These are phyloP conservation scores for Orius insidiosus DNA, from an alignment of 1,140 invertebrate species.

Conservation along the genomic window DNA sequence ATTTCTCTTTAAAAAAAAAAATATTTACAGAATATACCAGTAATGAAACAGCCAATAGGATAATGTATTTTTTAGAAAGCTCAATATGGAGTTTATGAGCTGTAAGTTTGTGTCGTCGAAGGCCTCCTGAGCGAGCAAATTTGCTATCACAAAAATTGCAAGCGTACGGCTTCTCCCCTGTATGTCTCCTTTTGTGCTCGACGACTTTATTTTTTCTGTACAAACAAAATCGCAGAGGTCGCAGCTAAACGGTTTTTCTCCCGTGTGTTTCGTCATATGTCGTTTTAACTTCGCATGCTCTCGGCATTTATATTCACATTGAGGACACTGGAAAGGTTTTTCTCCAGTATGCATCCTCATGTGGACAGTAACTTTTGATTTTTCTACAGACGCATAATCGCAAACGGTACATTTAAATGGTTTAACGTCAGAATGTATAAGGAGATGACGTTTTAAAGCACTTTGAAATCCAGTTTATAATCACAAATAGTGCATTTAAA, in stretches of 20 bases:
- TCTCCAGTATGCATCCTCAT: conserved; percentile 6
- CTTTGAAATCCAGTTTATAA: background rate
- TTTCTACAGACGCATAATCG: background rate
- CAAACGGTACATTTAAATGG: background rate
- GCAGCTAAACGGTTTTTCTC: conserved; percentile 2
- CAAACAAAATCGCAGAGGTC: background rate
- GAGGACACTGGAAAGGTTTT: conserved; percentile 1
- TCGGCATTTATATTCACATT: background rate
- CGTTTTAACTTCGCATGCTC: background rate
- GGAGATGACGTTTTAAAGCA: background rate
- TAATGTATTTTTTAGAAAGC: no score
- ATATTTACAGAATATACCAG: no score
- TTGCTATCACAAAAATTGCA: no score
- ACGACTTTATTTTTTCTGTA: no score
- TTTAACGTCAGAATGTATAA: background rate
- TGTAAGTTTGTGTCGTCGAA: no score
- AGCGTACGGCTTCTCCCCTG: no score
- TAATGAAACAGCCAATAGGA: no score
- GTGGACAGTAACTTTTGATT: background rate
- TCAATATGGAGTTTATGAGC: no score
- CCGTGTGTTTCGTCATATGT: conserved; percentile 8
- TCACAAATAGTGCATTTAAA: no score
- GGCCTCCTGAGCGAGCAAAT: no score
- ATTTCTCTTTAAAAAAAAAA: no score
- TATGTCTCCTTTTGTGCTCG: no score